Evolutionary conservation across 2,797 vertebrate species (phyloP).

Genomic region (Dendrocincla fuliginosa): DNA sequence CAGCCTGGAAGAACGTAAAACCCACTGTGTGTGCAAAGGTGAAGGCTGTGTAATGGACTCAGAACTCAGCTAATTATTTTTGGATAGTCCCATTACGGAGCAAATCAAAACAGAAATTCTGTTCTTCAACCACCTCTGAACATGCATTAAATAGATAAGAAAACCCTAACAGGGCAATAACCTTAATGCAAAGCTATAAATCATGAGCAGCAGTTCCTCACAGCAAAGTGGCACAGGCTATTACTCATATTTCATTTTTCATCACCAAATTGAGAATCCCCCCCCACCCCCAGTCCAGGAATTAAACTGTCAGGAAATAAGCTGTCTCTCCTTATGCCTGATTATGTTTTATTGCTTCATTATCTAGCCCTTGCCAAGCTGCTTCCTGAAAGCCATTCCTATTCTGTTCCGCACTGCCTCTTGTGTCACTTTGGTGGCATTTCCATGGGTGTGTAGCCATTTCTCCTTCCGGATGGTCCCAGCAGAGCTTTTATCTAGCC

Average conservation of each 20-base stretch:
- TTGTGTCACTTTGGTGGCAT: neutral
- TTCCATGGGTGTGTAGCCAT: neutral
- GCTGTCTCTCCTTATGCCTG: slow-evolving; percentile 33
- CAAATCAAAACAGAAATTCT: slow-evolving; percentile 53
- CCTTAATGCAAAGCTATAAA: slow-evolving; percentile 45
- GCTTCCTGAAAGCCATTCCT: slow-evolving; percentile 34
- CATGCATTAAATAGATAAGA: slow-evolving; percentile 43
- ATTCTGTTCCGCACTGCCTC: accelerated
- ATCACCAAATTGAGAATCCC: slow-evolving; percentile 25
- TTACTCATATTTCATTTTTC: slow-evolving; percentile 59
- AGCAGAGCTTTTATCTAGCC: neutral
- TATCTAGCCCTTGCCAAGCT: slow-evolving; percentile 2
- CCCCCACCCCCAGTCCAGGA: neutral
- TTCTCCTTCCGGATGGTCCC: neutral
- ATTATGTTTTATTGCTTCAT: slow-evolving; percentile 62
- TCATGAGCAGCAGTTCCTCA: neutral
- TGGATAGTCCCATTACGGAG: neutral
- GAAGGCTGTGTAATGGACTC: neutral
- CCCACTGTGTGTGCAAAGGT: neutral
- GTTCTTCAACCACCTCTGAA: neutral
- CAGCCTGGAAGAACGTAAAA: neutral
- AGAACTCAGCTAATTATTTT: slow-evolving; percentile 6
- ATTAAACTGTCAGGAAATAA: slow-evolving; percentile 59
- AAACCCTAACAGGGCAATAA: slow-evolving; percentile 40
- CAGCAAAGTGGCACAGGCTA: neutral